Percentiles rank a stretch among this genome's conserved stretches.
Conservation (phyloP, 2,797 vertebrate genomes). For the Telmatherina bonti region DNA sequence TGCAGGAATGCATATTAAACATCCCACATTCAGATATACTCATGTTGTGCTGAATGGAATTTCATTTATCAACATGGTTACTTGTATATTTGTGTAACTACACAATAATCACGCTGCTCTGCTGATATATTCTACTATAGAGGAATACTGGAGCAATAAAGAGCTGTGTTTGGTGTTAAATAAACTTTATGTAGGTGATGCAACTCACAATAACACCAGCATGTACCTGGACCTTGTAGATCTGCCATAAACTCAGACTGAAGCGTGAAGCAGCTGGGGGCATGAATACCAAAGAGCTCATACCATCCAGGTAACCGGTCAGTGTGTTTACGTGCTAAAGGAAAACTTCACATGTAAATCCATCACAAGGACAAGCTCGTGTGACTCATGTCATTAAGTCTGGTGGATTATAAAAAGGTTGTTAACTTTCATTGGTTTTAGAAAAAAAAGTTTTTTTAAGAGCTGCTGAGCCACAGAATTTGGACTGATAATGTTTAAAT, state of each 20-base stretch:
- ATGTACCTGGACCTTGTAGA: background rate
- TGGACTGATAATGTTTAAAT: background rate
- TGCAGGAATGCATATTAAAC: background rate
- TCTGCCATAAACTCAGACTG: background rate
- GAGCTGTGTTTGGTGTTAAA: background rate
- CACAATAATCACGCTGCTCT: background rate
- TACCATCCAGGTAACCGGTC: conserved; percentile 18
- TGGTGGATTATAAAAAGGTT: background rate
- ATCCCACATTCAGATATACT: background rate
- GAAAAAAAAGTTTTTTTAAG: background rate
- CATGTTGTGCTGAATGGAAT: background rate
- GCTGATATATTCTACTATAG: background rate
- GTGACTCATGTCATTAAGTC: background rate
- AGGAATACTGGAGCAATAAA: background rate
- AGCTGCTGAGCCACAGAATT: background rate
- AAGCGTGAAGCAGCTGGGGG: conserved; percentile 20
- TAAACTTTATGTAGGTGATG: background rate
- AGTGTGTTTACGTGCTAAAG: background rate
- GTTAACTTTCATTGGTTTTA: conserved; percentile 4
- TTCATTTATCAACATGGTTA: background rate
- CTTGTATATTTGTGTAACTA: background rate
- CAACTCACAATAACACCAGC: background rate
- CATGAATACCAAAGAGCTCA: background rate
- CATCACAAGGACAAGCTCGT: conserved; percentile 15
- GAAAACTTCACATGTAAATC: conserved; percentile 15